A percentile compares a stretch with the other conserved stretches of the same genome.
phyloP scores from a whole-genome alignment of 2,797 vertebrate species.

The Helicolenus hilgendorfi region DNA sequence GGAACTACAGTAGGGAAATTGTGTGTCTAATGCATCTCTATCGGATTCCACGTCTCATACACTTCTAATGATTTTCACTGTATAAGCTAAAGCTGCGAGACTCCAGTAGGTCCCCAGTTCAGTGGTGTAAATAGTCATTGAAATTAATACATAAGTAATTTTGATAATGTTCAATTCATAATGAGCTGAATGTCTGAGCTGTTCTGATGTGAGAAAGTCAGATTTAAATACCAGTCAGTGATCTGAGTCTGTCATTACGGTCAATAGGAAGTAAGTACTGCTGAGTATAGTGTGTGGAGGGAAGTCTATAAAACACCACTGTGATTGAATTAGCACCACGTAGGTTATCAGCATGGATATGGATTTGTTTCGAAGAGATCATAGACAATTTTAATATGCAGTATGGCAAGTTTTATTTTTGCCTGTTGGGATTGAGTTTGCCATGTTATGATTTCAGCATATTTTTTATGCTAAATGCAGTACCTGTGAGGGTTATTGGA shows the following conservation, averaged over 20 bases:
- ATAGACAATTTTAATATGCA: background rate
- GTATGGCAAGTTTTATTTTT: background rate
- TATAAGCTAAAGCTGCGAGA: background rate
- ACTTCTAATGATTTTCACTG: background rate
- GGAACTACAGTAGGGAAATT: background rate
- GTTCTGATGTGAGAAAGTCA: background rate
- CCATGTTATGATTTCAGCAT: too few species aligned
- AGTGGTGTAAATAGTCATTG: background rate
- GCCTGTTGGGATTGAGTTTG: too few species aligned
- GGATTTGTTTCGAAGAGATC: background rate
- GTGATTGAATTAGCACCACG: background rate
- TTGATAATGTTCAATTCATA: constrained; percentile 1
- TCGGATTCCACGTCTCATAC: background rate
- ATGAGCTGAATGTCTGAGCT: background rate
- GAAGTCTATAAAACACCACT: background rate
- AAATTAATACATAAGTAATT: background rate
- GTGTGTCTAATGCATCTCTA: background rate
- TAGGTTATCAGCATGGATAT: background rate
- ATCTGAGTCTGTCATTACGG: background rate
- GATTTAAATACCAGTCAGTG: background rate
- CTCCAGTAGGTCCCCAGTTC: background rate
- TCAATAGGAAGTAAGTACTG: background rate
- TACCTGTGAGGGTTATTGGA: too few species aligned
- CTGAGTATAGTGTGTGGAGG: background rate
- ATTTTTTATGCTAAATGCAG: too few species aligned